Evolutionary conservation across 2,113 vertebrate species (phyloP), one percentile per base, ranked within the genome.

Genomic region (Spheniscus mendiculus): DNA sequence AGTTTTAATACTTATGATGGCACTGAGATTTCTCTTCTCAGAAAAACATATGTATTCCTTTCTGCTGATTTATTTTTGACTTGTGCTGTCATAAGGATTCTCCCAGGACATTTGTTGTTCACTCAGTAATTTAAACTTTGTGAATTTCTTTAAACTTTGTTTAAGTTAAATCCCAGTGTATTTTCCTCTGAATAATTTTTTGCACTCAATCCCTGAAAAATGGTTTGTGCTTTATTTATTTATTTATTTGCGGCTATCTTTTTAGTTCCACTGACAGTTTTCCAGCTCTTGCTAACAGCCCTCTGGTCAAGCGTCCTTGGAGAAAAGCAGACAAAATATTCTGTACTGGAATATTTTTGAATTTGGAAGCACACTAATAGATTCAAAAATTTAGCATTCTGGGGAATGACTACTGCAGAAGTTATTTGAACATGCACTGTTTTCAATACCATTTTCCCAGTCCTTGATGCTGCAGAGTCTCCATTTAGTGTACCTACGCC

Each of bases 131-230:
- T 96, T 94, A 87, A 97, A 96, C 85, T 84, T 91, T 76, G 92
- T 89, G 87, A 91, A 97, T 96, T 94, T 91, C 93, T 96, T 96
- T 95, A 92, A 97, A 96, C 79, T 97, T 97, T 92, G 79, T 85
- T 93, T 91, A 91, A 85, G 67, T 95, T 90, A 92, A 93, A 94
- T 85, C 92, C 95, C 90, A 94, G 61, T 25, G 49, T 91, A 67
- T 67, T 77, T 74, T 61, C 44, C 50, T 94, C 36, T 79, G 78
- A 95, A 94, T 72, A 93, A 62, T 69, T 91, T 93, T 96, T 92
- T 83, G 59, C 40, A 34, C 73, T 93, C 77, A 61, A 36, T 93
- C 87, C 73, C 79, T 21, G 8, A 83, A 93, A 92, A 93, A 73
- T 0, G 1, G 30, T 67, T 91, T 71, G 49, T 63, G 32, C 32